These are phyloP conservation scores for Odontomyia ornata DNA, from an alignment of 2,888 invertebrate genomes.

Conservation along the genomic window DNA sequence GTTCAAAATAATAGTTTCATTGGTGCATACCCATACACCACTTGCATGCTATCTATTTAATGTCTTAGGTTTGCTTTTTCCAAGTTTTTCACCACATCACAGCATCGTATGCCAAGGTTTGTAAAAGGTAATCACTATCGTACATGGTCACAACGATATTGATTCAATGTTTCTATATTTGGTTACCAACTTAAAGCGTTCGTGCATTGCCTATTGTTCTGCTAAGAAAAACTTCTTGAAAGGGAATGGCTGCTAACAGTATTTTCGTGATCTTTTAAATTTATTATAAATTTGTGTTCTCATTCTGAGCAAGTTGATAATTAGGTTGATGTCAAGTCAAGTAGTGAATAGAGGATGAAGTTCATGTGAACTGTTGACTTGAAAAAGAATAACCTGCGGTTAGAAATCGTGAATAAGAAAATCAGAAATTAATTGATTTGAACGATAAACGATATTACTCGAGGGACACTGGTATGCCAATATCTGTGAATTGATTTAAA, in stretches of 20 bases:
- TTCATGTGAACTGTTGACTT: neutral
- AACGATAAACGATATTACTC: too few relatives aligned
- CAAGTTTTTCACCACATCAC: neutral
- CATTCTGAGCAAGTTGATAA: neutral
- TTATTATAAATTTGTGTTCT: neutral
- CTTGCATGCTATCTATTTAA: neutral
- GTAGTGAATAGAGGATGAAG: neutral
- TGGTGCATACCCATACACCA: too few relatives aligned
- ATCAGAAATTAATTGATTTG: too few relatives aligned
- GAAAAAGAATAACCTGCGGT: too few relatives aligned
- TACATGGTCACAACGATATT: conserved; percentile 24
- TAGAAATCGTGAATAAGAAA: too few relatives aligned
- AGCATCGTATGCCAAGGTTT: conserved; percentile 24
- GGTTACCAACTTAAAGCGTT: neutral
- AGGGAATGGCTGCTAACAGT: neutral
- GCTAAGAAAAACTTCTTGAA: too few relatives aligned
- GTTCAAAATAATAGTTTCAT: too few relatives aligned
- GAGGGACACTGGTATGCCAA: too few relatives aligned
- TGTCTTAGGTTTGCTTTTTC: neutral
- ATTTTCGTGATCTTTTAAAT: neutral
- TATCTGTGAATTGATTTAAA: too few relatives aligned
- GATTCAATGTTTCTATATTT: neutral
- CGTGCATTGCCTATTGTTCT: neutral
- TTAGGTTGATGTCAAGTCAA: too few relatives aligned
- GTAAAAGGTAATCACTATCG: conserved; percentile 23